Conservation (phyloP, 2,888 invertebrate genomes). For the Petrolisthes manimaculis region DNA sequence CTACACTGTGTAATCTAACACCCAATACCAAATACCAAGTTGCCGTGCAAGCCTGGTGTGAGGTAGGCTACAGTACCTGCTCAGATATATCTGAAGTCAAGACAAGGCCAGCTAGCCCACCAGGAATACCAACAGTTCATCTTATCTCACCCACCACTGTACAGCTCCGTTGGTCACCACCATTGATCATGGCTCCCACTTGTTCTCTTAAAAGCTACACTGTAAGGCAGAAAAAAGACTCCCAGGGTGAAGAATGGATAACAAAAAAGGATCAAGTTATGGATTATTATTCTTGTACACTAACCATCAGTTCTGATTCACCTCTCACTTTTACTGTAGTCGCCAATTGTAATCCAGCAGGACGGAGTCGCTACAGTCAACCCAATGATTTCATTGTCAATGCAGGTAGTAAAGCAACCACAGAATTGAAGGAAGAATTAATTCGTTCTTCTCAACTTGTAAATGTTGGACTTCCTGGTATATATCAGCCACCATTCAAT, state of each 20-base stretch:
- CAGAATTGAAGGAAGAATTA: neutral
- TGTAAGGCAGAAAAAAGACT: neutral
- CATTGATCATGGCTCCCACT: neutral
- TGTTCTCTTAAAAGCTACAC: neutral
- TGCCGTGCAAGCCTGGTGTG: slow-evolving; percentile 15
- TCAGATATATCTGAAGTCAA: neutral
- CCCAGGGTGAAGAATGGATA: neutral
- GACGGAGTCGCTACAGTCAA: slow-evolving; percentile 5
- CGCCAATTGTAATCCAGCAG: slow-evolving; percentile 13
- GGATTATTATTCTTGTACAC: neutral
- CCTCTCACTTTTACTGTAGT: neutral
- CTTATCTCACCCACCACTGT: neutral
- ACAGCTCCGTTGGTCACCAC: neutral
- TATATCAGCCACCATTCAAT: neutral
- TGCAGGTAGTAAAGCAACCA: neutral
- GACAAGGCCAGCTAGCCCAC: slow-evolving; percentile 26
- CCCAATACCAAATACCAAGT: slow-evolving; percentile 26
- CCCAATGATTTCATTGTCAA: neutral
- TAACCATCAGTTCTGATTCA: neutral
- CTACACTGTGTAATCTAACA: neutral
- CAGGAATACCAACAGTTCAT: neutral
- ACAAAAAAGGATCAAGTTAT: neutral
- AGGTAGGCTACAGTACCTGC: slow-evolving; percentile 21
- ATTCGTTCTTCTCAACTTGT: neutral
- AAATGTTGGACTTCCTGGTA: neutral